Evolutionary conservation across 2,113 vertebrate genomes (phyloP).

Genomic region (Antigone vipio): DNA sequence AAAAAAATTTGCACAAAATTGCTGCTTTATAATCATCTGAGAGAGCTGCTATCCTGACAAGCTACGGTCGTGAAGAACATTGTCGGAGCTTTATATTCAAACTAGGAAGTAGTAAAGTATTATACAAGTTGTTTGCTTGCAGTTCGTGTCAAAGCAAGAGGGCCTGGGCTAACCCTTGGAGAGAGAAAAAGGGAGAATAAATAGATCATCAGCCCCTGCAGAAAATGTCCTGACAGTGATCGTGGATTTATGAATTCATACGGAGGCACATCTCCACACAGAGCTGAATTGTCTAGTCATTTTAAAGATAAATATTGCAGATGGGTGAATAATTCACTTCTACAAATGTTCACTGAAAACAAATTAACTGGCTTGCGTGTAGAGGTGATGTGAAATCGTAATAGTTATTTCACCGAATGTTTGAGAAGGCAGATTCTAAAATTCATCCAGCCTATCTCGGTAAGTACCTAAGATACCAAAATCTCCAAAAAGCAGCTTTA

Average conservation of each 20-base stretch:
- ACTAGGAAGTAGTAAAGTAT: background rate
- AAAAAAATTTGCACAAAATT: background rate
- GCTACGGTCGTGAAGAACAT: background rate
- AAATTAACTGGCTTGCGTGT: constrained; percentile 39
- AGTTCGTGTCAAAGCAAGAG: constrained; percentile 4
- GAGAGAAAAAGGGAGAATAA: constrained; percentile 45
- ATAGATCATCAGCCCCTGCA: constrained; percentile 28
- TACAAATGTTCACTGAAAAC: constrained; percentile 46
- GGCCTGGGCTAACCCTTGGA: constrained; percentile 11
- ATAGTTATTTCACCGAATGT: constrained; percentile 10
- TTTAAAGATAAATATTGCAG: constrained; percentile 65
- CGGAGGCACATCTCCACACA: background rate
- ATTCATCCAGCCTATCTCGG: background rate
- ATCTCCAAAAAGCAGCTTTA: background rate
- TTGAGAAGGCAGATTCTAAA: background rate
- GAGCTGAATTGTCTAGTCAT: constrained; percentile 39
- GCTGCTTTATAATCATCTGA: background rate
- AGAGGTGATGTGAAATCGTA: constrained; percentile 9
- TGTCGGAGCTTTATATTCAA: background rate
- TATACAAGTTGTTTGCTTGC: background rate
- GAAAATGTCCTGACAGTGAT: constrained; percentile 33
- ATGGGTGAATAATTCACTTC: constrained; percentile 61
- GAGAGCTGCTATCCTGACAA: background rate
- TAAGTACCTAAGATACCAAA: background rate
- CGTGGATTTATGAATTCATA: constrained; percentile 34